Percentiles rank a stretch among this genome's conserved stretches.
phyloP scores from a whole-genome alignment of 2,797 vertebrate species.

The Zalophus californianus region DNA sequence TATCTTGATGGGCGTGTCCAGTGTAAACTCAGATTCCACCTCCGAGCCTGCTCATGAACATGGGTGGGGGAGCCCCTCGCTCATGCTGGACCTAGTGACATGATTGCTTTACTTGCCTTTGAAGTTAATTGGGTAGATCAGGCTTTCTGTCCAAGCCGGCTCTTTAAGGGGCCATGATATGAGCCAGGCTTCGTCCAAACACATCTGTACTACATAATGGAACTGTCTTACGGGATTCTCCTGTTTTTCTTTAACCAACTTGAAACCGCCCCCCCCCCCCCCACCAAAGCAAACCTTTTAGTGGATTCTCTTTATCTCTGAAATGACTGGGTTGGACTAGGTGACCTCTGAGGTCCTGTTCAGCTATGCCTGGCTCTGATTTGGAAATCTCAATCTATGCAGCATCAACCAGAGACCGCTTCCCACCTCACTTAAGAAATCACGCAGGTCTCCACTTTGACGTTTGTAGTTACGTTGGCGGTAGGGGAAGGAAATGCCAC shows the following conservation, averaged over 20 bases:
- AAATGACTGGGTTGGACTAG: background rate
- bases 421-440: background rate
- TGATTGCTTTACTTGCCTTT: background rate
- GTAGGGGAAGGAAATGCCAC: background rate
- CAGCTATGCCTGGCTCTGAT: background rate
- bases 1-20: background rate
- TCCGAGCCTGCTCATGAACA: background rate
- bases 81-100: background rate
- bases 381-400: background rate
- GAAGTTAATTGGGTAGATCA: background rate
- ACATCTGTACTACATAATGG: background rate
- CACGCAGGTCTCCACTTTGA: background rate
- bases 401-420: background rate
- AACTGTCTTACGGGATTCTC: background rate
- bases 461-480: background rate
- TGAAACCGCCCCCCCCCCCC: background rate
- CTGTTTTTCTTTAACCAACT: background rate
- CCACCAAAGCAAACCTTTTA: background rate
- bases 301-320: background rate
- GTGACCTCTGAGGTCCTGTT: background rate
- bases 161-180: background rate
- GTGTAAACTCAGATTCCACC: background rate
- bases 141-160: background rate
- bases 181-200: background rate
- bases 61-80: background rate